phyloP scores from a whole-genome alignment of 1,140 invertebrate species.

The Bombyx mori region ASM3026992v2 NC_085116.1:7915501-7916000 shows the following conservation, averaged over 20 bases:
- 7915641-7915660: slow-evolving; percentile 70
- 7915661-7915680: slow-evolving; percentile 63
- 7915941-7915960: too few species aligned
- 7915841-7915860: too few species aligned
- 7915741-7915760: slow-evolving; percentile 66
- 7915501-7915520: not conserved
- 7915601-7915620: slow-evolving; percentile 28
- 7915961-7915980: too few species aligned
- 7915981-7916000: too few species aligned
- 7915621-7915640: slow-evolving; percentile 55
- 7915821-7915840: slow-evolving; percentile 32
- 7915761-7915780: slow-evolving; percentile 42
- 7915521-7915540: not conserved
- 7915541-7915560: not conserved
- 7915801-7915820: slow-evolving; percentile 57
- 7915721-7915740: slow-evolving; percentile 56
- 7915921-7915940: too few species aligned
- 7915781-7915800: slow-evolving; percentile 51
- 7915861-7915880: too few species aligned
- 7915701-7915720: slow-evolving; percentile 66
- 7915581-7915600: slow-evolving; percentile 49
- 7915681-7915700: slow-evolving; percentile 69
- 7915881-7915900: too few species aligned
- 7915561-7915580: too few species aligned
- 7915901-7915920: too few species aligned